phyloP scores from a whole-genome alignment of 2,888 invertebrate species.

The Caenorhabditis sp. region DNA sequence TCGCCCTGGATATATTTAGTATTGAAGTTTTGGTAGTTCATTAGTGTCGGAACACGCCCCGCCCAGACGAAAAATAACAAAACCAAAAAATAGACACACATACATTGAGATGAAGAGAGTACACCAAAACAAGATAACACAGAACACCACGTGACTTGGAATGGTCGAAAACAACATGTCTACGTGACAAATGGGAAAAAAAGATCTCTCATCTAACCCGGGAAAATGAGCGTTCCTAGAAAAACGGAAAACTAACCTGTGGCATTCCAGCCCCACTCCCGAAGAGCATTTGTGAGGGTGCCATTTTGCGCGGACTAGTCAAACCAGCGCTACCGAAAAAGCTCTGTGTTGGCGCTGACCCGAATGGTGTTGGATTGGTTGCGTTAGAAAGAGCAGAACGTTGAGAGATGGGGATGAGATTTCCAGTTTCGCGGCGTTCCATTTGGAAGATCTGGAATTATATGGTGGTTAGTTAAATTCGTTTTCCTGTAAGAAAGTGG shows the following conservation, averaged over 20 bases:
- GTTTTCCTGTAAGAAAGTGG: not conserved
- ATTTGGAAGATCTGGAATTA: constrained; percentile 20
- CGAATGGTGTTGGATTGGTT: constrained; percentile 20
- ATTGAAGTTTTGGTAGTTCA: too few species aligned
- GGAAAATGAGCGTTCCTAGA: not conserved
- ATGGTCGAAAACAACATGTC: constrained; percentile 3
- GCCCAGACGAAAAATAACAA: not conserved
- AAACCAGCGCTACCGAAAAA: constrained; percentile 21
- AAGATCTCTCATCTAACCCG: not conserved
- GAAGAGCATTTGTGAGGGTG: constrained; percentile 32
- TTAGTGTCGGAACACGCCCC: too few species aligned
- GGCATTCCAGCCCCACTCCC: constrained; percentile 21
- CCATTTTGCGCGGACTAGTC: constrained; percentile 32
- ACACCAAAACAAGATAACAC: not conserved
- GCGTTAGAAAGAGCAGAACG: constrained; percentile 13
- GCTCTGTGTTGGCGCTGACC: constrained; percentile 30
- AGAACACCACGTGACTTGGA: constrained; percentile 6
- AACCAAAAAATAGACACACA: not conserved
- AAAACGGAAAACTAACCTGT: constrained; percentile 21
- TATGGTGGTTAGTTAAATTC: not conserved
- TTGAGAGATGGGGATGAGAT: constrained; percentile 36
- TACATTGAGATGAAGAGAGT: not conserved
- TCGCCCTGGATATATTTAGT: too few species aligned
- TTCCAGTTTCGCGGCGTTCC: constrained; percentile 42
- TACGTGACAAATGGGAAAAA: constrained; percentile 27